Percentiles rank a stretch among this genome's conserved stretches.
These are phyloP conservation scores for Psittacula derbiana DNA, from an alignment of 2,797 vertebrate genomes.

Conservation along the genomic window DNA sequence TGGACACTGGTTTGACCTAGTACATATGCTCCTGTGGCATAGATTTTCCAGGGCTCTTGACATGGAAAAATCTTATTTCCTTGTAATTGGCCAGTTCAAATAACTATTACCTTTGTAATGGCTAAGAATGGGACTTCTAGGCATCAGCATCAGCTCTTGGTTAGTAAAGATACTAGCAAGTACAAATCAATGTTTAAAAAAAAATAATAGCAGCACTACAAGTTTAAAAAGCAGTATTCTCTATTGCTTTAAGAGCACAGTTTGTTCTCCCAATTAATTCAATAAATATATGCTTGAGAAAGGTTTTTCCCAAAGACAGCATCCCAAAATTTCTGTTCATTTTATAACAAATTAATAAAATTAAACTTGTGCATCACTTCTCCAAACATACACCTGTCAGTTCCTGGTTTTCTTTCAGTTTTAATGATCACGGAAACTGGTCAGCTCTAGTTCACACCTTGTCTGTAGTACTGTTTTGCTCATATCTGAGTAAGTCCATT, in stretches of 20 bases:
- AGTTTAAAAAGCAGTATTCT: background rate
- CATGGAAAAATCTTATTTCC: background rate
- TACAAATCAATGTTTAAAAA: background rate
- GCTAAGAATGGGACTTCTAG: background rate
- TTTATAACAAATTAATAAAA: background rate
- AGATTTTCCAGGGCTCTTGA: background rate
- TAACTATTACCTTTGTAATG: background rate
- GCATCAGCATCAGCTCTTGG: background rate
- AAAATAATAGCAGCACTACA: background rate
- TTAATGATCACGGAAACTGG: background rate
- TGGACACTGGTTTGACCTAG: background rate
- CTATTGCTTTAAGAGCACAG: background rate
- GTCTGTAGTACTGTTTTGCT: background rate
- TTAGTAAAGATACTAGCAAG: background rate
- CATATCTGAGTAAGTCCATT: background rate
- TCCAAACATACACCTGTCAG: background rate
- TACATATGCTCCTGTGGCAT: fast-evolving
- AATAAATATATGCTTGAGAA: background rate
- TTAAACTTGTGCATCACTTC: background rate
- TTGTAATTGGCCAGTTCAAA: background rate
- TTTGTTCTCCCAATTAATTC: background rate
- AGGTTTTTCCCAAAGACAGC: background rate
- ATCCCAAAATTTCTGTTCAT: background rate
- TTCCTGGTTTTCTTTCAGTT: background rate
- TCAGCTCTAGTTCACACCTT: background rate